Evolutionary conservation across 2,797 vertebrate species (phyloP).

Genomic region (Adelosebastes latens): DNA sequence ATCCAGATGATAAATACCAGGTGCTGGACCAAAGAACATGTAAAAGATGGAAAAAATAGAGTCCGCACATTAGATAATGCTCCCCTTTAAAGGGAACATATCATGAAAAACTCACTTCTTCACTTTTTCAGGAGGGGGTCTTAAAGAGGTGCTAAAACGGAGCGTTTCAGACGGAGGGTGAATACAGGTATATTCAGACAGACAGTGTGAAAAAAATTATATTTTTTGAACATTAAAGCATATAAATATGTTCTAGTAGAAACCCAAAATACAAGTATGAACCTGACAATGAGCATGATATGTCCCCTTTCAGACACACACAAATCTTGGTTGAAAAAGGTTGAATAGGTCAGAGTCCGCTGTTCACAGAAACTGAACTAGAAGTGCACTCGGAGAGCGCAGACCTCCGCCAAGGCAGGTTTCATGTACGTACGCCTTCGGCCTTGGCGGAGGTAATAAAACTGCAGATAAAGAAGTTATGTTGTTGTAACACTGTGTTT

Average conservation of each 20-base stretch:
- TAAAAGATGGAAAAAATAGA: no score
- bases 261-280: background rate
- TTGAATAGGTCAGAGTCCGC: background rate
- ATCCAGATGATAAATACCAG: no score
- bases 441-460: background rate
- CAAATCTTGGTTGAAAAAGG: background rate
- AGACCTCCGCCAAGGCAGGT: no score
- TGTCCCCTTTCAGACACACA: background rate
- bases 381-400: no score
- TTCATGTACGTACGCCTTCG: no score
- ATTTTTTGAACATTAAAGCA: background rate
- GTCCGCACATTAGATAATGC: no score
- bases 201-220: no score
- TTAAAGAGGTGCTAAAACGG: no score
- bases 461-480: background rate
- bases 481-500: background rate
- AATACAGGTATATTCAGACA: no score
- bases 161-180: no score
- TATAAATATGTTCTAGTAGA: background rate
- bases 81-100: background rate
- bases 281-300: background rate
- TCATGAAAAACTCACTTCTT: background rate
- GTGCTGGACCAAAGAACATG: no score
- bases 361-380: background rate
- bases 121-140: background rate